Evolutionary conservation across 2,888 invertebrate genomes (phyloP).

Genomic region (Diplolepis rosae): DNA sequence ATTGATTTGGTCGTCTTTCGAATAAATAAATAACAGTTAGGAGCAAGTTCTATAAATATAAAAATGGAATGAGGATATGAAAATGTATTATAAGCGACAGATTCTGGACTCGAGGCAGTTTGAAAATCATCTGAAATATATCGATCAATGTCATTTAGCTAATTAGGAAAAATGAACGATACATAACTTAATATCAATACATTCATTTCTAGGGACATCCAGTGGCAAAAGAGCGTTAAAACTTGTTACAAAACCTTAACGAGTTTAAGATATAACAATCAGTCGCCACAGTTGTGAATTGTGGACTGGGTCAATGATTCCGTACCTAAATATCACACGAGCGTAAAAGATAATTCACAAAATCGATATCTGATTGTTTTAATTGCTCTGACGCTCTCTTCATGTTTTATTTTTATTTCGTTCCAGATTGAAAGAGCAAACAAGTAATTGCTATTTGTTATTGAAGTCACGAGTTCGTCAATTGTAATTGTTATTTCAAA

Average conservation of each 20-base stretch:
- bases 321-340: neutral
- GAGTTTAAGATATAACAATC: slow-evolving; percentile 10
- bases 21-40: neutral
- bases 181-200: neutral
- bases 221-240: neutral
- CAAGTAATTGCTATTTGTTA: neutral
- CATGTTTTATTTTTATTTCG: neutral
- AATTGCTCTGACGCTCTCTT: neutral
- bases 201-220: too few relatives aligned
- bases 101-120: neutral
- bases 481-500: neutral
- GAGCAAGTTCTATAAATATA: neutral
- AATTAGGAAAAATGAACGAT: neutral
- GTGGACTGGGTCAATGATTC: neutral
- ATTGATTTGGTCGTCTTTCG: too few relatives aligned
- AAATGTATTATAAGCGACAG: neutral
- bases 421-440: neutral
- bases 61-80: neutral
- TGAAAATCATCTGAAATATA: slow-evolving; percentile 16
- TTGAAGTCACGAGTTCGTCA: neutral
- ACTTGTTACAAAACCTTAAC: slow-evolving; percentile 2
- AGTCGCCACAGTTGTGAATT: neutral
- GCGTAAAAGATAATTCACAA: neutral
- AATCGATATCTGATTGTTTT: slow-evolving; percentile 2
- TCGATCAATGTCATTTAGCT: neutral